Evolutionary conservation across 2,888 invertebrate genomes (phyloP), one percentile per base, ranked within the genome.

Genomic region (Drosophila kokeensis): DNA sequence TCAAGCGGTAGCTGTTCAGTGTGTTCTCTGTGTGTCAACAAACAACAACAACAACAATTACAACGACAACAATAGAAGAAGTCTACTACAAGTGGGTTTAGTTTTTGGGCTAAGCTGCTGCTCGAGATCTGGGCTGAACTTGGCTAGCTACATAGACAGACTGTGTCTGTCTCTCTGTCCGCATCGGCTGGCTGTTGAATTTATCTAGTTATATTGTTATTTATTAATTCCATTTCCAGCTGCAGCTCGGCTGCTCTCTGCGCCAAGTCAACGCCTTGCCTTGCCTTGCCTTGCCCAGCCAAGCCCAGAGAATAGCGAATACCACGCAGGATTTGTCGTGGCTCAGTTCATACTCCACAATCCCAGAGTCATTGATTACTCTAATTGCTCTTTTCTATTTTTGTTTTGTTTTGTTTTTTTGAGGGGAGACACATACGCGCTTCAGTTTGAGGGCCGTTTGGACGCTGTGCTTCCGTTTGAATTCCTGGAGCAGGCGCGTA

Each of bases 371-470:
- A 58, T 40, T 10, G 29, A 21, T 40, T 48, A 63, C 49, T 62
- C 69, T 77, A 34, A 64, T 64, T 50, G 53, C 45, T 21, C 21
- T 15, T 50, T 50, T 29, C 27, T 50, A n/a, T 66, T 73, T 55
- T 69, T 57, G 66, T 67, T 6, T 38, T 66, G 42, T 30, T 52
- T 42, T 65, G 53, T 55, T 45, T 55, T 45, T 73, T 81, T 69
- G 62, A 63, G 45, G 45, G 45, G 45, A 13, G 59, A 91, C 89
- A 91, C 93, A 83, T 93, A 93, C 93, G 90, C 93, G 92, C 91
- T 93, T 93, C 69, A 93, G 61, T 87, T 92, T 93, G 13, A 93
- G 77, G 70, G 93, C 93, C 77, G 93, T 87, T 72, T 92, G 91
- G 57, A 92, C 80, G 79, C 92, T 93, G 71, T 93, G 93, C 81